Evolutionary conservation across 2,113 vertebrate species (phyloP).

Genomic region (Oncorhynchus mykiss): DNA sequence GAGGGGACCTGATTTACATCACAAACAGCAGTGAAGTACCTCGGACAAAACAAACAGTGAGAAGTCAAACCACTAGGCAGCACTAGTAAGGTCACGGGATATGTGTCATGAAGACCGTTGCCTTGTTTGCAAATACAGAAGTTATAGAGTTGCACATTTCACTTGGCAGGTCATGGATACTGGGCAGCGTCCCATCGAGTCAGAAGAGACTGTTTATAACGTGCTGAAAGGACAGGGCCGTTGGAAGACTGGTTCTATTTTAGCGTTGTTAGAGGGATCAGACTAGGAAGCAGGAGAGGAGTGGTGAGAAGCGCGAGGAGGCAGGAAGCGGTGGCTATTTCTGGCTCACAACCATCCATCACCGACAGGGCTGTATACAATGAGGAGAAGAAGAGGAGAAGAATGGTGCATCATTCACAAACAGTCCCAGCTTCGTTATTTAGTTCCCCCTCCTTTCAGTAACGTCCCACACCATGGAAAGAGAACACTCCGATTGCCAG

Average conservation of each 20-base stretch:
- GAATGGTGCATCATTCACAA: conserved; percentile 32
- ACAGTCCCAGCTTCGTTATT: conserved; percentile 26
- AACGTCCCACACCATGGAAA: conserved; percentile 29
- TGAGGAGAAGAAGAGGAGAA: not conserved
- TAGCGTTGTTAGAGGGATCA: conserved; percentile 32
- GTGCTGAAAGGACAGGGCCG: conserved; percentile 37
- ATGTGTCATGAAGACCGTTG: conserved; percentile 14
- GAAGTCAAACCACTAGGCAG: conserved; percentile 9
- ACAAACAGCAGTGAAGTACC: conserved; percentile 25
- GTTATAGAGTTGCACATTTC: conserved; percentile 7
- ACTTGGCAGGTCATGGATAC: conserved; percentile 12
- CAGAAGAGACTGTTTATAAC: conserved; percentile 27
- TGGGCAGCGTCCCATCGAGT: conserved; percentile 29
- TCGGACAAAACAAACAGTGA: conserved; percentile 45
- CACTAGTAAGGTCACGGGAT: conserved; percentile 10
- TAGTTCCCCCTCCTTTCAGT: conserved; percentile 5
- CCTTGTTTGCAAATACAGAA: not conserved
- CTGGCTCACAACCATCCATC: conserved; percentile 54
- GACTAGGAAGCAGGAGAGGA: conserved; percentile 21
- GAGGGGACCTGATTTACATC: conserved; percentile 38
- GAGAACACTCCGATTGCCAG: too few species aligned
- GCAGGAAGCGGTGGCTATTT: conserved; percentile 29
- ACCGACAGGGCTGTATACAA: conserved; percentile 13
- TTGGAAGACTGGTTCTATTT: conserved; percentile 35
- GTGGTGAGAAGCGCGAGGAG: conserved; percentile 5